Percentiles rank a stretch among this genome's conserved stretches.
Evolutionary conservation across 2,888 invertebrate genomes (phyloP).

Genomic region (Atherix ibis): DNA sequence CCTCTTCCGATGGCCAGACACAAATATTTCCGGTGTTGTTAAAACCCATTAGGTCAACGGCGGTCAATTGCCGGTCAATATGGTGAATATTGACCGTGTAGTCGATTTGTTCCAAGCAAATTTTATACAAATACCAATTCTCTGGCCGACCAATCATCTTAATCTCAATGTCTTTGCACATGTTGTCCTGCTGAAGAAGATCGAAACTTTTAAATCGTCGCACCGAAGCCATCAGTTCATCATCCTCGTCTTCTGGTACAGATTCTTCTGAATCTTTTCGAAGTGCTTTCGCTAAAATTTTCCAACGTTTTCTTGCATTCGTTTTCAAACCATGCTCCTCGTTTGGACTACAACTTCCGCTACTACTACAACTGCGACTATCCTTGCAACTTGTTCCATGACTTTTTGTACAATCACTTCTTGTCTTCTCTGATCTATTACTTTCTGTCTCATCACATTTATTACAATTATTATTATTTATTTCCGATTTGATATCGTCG

Average conservation of each 20-base stretch:
- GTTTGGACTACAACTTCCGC: neutral
- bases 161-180: constrained; percentile 25
- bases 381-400: neutral
- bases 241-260: constrained; percentile 22
- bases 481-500: constrained; percentile 4
- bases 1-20: constrained; percentile 67
- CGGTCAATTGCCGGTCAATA: constrained; percentile 44
- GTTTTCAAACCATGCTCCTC: constrained; percentile 13
- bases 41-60: constrained; percentile 60
- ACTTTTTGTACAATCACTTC: constrained; percentile 7
- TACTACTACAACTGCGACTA: constrained; percentile 7
- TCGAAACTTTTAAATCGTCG: constrained; percentile 43
- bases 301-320: constrained; percentile 52
- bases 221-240: constrained; percentile 36
- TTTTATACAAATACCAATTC: constrained; percentile 47
- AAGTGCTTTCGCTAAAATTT: constrained; percentile 49
- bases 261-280: constrained; percentile 31
- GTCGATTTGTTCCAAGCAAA: constrained; percentile 30
- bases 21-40: constrained; percentile 69
- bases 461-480: constrained; percentile 12
- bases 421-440: constrained; percentile 15
- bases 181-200: constrained; percentile 36
- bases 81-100: constrained; percentile 43
- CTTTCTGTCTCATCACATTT: constrained; percentile 10
- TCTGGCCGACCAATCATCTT: constrained; percentile 33